Base-by-base conservation (phyloP, 2,113 vertebrate genomes). In the Chionomys nivalis region DNA sequence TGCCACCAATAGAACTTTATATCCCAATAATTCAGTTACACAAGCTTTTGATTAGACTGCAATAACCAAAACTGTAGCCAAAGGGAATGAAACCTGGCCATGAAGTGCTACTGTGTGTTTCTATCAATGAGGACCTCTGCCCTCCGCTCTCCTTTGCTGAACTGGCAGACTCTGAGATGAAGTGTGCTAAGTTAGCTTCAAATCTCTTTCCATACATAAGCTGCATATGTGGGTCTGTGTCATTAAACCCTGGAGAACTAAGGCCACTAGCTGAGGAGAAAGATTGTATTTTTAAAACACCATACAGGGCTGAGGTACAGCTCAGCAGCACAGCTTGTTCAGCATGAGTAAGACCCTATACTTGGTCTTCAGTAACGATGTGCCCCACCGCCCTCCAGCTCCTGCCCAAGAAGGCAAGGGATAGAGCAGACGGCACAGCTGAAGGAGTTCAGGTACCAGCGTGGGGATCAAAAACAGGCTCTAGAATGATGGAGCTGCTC, bases 1-100 rank as follows among this genome's bases (percentile, higher is more conserved):
- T 58, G 73, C 47, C 81, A 73, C 31, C 31, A 96, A 89, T 42
- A 49, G 85, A 89, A 14, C 36, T 61, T 85, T 44, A 66, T 83
- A 94, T 88, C 23, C 58, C 21, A 91, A 58, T 58, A 81, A 88
- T 24, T 49, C 88, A 86, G 52, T 55, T 87, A 39, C 61, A 19
- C 68, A 91, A 73, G 75, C 47, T 96, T 89, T 52, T 73, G 8
- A 87, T 90, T 14, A 97, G 68, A 96, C 89, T 24, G 33, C 7
- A 96, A 70, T 87, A 87, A 68, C 31, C 28, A 96, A 96, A 91
- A 83, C 4, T 70, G 16, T 16, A 85, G 16, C 33, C 31, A 77
- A 93, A 94, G 94, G 39, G 28, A 97, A 81, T 63, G 61, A 79
- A 85, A 81, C 1, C 12, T 44, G 72, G 33, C 39, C 90, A 44